phyloP scores from a whole-genome alignment of 2,797 vertebrate genomes.

The Hypotaenidia okinawae region DNA sequence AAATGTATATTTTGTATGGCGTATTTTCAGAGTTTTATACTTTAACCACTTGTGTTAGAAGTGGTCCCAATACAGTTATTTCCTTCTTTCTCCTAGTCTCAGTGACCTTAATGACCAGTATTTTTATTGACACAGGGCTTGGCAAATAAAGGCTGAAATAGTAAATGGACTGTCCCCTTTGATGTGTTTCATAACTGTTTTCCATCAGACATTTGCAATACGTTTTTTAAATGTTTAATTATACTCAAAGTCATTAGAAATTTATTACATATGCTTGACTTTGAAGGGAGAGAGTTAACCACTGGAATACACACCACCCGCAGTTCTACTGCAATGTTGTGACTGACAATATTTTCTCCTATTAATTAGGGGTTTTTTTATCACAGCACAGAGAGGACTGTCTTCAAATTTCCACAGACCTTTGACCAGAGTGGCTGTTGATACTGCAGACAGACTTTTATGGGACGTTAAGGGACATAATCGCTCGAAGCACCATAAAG shows the following conservation, averaged over 20 bases:
- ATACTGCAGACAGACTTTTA: neutral
- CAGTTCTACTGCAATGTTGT: neutral
- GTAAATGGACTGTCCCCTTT: neutral
- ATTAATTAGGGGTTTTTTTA: neutral
- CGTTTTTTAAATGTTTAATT: slow-evolving; percentile 8
- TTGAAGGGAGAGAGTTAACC: neutral
- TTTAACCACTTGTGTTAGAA: neutral
- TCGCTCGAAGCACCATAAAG: neutral
- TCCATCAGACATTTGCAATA: slow-evolving; percentile 23
- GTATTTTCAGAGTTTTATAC: neutral
- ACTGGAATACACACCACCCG: neutral
- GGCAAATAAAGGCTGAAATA: slow-evolving; percentile 45
- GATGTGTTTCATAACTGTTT: slow-evolving; percentile 34
- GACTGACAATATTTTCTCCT: neutral
- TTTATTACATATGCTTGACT: neutral
- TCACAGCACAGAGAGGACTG: neutral
- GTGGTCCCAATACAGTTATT: neutral
- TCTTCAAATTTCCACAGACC: neutral
- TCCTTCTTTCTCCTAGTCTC: neutral
- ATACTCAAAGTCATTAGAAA: neutral
- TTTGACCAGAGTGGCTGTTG: neutral
- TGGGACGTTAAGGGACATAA: neutral
- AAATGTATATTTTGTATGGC: neutral
- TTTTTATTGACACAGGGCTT: slow-evolving; percentile 20
- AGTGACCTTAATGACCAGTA: neutral